Evolutionary conservation across 1,140 invertebrate species (phyloP).

Genomic region (Probaryconus sp.): DNA sequence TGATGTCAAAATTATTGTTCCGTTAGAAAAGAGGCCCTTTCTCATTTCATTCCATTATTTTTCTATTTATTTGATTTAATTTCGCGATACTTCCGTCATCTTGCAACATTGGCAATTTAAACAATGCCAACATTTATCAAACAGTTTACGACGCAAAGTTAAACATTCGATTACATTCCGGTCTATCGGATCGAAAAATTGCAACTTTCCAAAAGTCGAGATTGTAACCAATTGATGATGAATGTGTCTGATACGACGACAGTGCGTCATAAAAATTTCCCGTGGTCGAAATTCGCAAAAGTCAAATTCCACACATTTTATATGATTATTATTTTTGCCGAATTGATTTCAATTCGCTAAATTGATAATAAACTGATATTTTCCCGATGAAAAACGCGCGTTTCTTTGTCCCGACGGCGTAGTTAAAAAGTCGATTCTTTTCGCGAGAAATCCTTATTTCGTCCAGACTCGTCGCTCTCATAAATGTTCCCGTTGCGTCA

Average conservation of each 20-base stretch:
- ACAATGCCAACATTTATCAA: constrained; percentile 45
- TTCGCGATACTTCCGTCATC: constrained; percentile 16
- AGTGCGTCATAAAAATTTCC: too few relatives aligned
- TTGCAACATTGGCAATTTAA: constrained; percentile 14
- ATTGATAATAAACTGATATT: constrained; percentile 1
- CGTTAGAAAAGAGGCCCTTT: too few relatives aligned
- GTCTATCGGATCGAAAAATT: constrained; percentile 62
- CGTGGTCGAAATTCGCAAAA: too few relatives aligned
- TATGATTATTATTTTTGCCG: too few relatives aligned
- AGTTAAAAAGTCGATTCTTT: constrained; percentile 34
- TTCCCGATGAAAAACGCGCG: constrained; percentile 9
- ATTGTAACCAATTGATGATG: constrained; percentile 34
- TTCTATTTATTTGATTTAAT: constrained; percentile 43
- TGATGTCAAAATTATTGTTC: too few relatives aligned
- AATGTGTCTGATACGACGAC: constrained; percentile 25
- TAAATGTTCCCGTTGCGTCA: constrained; percentile 56
- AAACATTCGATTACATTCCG: constrained; percentile 58
- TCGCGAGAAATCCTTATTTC: constrained; percentile 33
- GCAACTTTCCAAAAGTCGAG: constrained; percentile 43
- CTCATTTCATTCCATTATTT: too few relatives aligned
- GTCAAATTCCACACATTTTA: too few relatives aligned
- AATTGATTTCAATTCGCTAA: not conserved
- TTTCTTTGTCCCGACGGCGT: not conserved
- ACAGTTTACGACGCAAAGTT: constrained; percentile 37
- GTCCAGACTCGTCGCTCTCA: constrained; percentile 21